Evolutionary conservation across 2,888 invertebrate species (phyloP).

Genomic region (Scrobipalpa costella): DNA sequence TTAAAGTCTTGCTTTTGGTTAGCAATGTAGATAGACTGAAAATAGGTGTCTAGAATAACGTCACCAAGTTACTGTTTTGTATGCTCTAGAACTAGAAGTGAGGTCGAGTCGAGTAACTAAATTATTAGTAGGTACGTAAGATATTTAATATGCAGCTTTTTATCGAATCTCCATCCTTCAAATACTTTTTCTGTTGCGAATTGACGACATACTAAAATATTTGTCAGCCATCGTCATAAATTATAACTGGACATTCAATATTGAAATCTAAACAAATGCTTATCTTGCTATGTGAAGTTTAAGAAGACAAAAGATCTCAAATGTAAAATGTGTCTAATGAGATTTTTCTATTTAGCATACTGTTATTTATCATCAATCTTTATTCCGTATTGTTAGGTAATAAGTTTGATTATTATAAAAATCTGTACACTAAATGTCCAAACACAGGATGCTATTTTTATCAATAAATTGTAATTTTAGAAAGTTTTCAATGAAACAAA

Average conservation of each 20-base stretch:
- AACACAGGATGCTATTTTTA: neutral
- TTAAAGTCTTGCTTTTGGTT: neutral
- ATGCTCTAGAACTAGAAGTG: too few species aligned
- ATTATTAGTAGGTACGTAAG: too few species aligned
- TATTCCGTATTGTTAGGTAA: neutral
- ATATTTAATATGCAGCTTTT: neutral
- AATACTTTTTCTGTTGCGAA: neutral
- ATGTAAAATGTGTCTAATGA: too few species aligned
- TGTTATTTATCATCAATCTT: neutral
- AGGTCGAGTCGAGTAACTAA: too few species aligned
- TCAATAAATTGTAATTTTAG: too few species aligned
- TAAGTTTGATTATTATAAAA: too few species aligned
- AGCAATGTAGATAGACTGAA: constrained; percentile 6
- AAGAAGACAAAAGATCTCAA: neutral
- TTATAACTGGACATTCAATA: too few species aligned
- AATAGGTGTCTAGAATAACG: neutral
- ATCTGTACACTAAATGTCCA: too few species aligned
- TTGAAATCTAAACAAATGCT: neutral
- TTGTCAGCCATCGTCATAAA: too few species aligned
- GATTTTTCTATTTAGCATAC: constrained; percentile 1
- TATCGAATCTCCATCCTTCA: neutral
- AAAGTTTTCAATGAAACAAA: too few species aligned
- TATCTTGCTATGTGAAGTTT: neutral
- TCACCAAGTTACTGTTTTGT: neutral
- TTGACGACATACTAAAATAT: neutral